phyloP scores from a whole-genome alignment of 1,140 invertebrate species.

The Cydia fagiglandana region DNA sequence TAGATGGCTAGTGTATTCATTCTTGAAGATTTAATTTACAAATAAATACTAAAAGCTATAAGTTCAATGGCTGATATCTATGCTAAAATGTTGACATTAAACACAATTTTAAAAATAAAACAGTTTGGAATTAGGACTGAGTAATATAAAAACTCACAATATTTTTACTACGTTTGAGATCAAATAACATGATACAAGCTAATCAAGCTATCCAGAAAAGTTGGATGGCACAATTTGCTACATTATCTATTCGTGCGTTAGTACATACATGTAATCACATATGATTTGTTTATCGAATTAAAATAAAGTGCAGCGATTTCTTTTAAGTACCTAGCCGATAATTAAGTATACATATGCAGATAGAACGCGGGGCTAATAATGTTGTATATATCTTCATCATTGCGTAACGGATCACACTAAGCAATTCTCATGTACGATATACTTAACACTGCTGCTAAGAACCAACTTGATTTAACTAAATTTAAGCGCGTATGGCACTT shows the following conservation, averaged over 20 bases:
- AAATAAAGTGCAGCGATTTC: background rate
- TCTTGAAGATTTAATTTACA: background rate
- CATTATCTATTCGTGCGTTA: background rate
- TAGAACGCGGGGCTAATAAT: background rate
- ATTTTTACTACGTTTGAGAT: no score
- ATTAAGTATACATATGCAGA: background rate
- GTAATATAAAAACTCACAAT: no score
- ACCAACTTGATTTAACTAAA: background rate
- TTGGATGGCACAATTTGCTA: background rate
- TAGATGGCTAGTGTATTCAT: background rate
- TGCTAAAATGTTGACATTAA: no score
- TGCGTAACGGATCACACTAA: conserved; percentile 13
- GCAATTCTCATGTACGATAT: background rate
- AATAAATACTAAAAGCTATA: background rate
- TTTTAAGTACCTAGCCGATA: background rate
- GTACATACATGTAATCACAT: background rate
- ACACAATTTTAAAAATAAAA: no score
- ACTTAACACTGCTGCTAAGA: conserved; percentile 4
- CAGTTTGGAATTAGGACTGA: no score
- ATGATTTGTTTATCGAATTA: background rate
- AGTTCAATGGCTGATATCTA: background rate
- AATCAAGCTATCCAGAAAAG: no score
- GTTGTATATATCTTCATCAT: background rate
- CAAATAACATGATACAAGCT: no score
- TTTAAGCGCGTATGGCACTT: background rate